Base-by-base conservation (phyloP, 92 coral and sea anemone species). In the Palythoa caribaeorum region DNA sequence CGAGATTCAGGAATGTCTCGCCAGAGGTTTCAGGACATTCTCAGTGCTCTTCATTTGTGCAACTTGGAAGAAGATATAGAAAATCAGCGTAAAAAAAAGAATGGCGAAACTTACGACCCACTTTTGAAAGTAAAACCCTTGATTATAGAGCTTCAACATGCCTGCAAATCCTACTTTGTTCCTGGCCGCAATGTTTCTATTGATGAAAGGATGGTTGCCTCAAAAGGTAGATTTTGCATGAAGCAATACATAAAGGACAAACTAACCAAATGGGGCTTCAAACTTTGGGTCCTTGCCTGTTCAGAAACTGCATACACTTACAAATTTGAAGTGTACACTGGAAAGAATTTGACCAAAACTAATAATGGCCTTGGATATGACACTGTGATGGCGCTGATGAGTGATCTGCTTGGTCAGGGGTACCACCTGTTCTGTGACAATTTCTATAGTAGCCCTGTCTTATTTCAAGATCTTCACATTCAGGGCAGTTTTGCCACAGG, bases 371-470 rank as follows among this genome's bases (percentile, higher is more conserved):
- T 90, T 14, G 90, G 88, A 35, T 76, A 81, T 73, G 88, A 80
- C 66, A 79, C 87, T 1, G 90, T 90, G 14, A 86, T 87, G 87
- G 53, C 51, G 20, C 71, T 87, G 15, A 89, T 89, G 84, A 39
- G 66, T 37, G 72, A 75, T 12, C 6, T 83, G 48, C 39, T 84
- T 38, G 60, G 68, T 1, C 92, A 90, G 66, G 90, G 84, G 20
- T 86, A 86, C 53, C 92, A 85, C 39, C 52, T 88, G 73, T 93
- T 83, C 76, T 78, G 63, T 14, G 92, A 88, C 47, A 90, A 84
- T 66, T 93, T 93, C 70, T 90, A 93, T 51, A 85, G 87, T 8
- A 83, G 90, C 62, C 92, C 90, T 38, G 19, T 14, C 52, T 68
- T 89, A 60, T 89, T 86, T 68, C 20, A 14, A 1, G 75, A 86